A percentile compares a stretch with the other conserved stretches of the same genome.
phyloP scores from a whole-genome alignment of 1,140 invertebrate species.

The Adelges cooleyi region DNA sequence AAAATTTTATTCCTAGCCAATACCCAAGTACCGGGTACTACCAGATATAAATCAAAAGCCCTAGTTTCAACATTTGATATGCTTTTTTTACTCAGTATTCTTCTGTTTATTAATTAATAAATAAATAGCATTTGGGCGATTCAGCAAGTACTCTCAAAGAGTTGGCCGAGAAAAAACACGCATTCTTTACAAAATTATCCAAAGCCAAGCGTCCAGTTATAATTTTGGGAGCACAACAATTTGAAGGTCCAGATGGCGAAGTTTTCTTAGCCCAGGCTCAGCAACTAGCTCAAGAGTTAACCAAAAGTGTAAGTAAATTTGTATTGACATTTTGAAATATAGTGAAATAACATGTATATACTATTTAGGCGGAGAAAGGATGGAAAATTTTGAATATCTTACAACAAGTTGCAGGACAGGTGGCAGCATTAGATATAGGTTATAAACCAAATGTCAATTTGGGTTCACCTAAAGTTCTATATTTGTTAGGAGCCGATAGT shows the following conservation, averaged over 20 bases:
- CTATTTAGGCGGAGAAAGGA: constrained; percentile 36
- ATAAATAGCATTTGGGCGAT: constrained; percentile 69
- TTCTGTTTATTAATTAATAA: constrained; percentile 19
- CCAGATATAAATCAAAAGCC: no score
- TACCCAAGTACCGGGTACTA: no score
- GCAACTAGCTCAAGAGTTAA: constrained; percentile 50
- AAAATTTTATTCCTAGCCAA: no score
- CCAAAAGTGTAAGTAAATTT: constrained; percentile 40
- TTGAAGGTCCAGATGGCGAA: constrained; percentile 66
- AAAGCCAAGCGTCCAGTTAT: constrained; percentile 81
- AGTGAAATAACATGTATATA: constrained; percentile 1
- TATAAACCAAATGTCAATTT: constrained; percentile 66
- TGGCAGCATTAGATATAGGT: constrained; percentile 91
- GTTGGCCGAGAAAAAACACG: constrained; percentile 60
- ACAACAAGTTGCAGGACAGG: constrained; percentile 82
- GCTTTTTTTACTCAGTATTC: no score
- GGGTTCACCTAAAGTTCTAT: constrained; percentile 67
- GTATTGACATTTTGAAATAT: constrained; percentile 27
- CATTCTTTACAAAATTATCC: constrained; percentile 59
- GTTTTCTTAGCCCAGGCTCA: constrained; percentile 65
- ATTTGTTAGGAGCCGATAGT: constrained; percentile 87
- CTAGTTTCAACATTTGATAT: no score
- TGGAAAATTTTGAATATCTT: constrained; percentile 83
- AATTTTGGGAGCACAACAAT: constrained; percentile 74
- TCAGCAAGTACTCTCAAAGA: constrained; percentile 58